A percentile compares a stretch with the other conserved stretches of the same genome.
Conservation (phyloP, 2,797 vertebrate species). For the Poecilia wingei region DNA sequence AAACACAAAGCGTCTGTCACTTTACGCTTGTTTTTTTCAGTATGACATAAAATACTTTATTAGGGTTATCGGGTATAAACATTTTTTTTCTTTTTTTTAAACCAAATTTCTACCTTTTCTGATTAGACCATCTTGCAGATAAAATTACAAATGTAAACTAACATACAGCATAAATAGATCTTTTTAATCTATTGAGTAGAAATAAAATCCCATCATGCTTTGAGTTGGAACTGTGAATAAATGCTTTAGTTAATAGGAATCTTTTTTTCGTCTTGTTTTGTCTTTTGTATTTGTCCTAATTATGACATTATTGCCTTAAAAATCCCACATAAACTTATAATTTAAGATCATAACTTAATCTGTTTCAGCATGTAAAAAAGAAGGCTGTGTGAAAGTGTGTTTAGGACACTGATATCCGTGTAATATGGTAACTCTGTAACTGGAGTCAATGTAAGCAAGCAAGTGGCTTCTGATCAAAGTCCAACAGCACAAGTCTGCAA, state of each 20-base stretch:
- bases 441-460: conserved; percentile 34
- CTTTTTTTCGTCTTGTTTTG: not conserved
- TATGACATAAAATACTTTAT: not conserved
- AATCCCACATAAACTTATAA: not conserved
- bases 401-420: not conserved
- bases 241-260: not conserved
- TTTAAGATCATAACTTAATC: not conserved
- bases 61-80: not conserved
- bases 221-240: not conserved
- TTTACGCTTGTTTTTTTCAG: not conserved
- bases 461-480: conserved; percentile 61
- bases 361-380: not conserved
- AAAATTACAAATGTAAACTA: not conserved
- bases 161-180: not conserved
- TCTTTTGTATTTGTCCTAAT: not conserved
- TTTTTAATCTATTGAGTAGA: not conserved
- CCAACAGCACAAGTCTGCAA: conserved; percentile 37
- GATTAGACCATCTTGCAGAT: not conserved
- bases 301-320: not conserved
- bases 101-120: not conserved
- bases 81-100: not conserved
- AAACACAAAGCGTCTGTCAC: not conserved
- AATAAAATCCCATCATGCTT: not conserved
- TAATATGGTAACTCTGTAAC: conserved; percentile 25
- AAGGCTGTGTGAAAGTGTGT: not conserved